These are phyloP conservation scores for Tetramorium simillimum DNA, from an alignment of 1,140 invertebrate genomes.

Conservation along the genomic window DNA sequence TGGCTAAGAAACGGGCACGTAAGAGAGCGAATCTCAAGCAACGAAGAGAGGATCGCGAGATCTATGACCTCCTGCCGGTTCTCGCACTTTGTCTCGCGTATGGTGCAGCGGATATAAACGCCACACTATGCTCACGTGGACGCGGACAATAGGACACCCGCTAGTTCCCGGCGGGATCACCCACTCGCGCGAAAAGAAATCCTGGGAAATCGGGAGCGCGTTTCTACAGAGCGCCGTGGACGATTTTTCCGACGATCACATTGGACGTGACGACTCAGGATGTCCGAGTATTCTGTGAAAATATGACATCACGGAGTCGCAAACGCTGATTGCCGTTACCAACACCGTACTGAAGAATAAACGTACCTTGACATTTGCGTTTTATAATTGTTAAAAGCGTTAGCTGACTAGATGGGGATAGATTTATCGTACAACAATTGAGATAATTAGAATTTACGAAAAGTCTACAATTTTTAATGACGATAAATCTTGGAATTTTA, in stretches of 20 bases:
- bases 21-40: constrained; percentile 65
- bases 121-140: constrained; percentile 25
- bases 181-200: constrained; percentile 50
- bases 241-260: constrained; percentile 55
- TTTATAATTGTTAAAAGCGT: background rate
- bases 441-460: background rate
- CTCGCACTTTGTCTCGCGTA: constrained; percentile 51
- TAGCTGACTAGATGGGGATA: no score
- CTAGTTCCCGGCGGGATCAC: constrained; percentile 52
- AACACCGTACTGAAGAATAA: background rate
- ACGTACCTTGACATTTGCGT: background rate
- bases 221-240: background rate
- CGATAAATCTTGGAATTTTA: background rate
- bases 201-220: constrained; percentile 45
- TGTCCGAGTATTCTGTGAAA: constrained; percentile 15
- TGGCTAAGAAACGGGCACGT: constrained; percentile 61
- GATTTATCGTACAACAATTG: background rate
- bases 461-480: background rate
- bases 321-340: constrained; percentile 41
- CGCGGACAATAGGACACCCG: constrained; percentile 50
- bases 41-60: constrained; percentile 44
- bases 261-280: constrained; percentile 34
- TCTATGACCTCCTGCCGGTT: constrained; percentile 59
- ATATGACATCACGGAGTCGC: constrained; percentile 44
- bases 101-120: constrained; percentile 49